Percentiles rank a stretch among this genome's conserved stretches.
phyloP scores from a whole-genome alignment of 2,888 invertebrate genomes.

The Lepas anatifera region DNA sequence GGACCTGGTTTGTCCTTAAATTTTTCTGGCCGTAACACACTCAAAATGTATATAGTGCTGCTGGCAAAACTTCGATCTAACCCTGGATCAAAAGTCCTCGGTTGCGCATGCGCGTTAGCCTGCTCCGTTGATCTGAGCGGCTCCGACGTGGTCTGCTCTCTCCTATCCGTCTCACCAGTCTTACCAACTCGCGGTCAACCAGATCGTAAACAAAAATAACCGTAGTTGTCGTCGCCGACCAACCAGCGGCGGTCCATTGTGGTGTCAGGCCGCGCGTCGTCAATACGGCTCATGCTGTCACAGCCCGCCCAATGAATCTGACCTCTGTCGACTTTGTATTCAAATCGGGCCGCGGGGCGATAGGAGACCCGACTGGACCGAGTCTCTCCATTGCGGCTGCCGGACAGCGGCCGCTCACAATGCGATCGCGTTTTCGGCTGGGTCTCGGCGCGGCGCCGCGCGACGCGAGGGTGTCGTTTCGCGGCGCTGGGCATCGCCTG shows the following conservation, averaged over 20 bases:
- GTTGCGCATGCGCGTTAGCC: too few species aligned
- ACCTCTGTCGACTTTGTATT: slow-evolving; percentile 9
- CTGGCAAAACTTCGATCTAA: too few species aligned
- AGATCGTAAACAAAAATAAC: slow-evolving; percentile 10
- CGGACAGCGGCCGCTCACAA: neutral
- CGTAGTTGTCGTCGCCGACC: neutral
- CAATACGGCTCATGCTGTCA: slow-evolving; percentile 7
- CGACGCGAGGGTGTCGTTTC: too few species aligned
- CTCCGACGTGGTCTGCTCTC: too few species aligned
- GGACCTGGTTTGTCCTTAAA: too few species aligned
- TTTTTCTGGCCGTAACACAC: too few species aligned
- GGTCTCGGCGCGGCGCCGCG: neutral
- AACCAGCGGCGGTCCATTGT: neutral
- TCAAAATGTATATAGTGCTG: too few species aligned
- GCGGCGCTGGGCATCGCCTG: too few species aligned
- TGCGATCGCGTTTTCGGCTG: neutral
- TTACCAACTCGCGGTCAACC: neutral
- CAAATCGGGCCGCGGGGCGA: neutral
- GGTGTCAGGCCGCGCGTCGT: slow-evolving; percentile 1
- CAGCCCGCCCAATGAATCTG: neutral
- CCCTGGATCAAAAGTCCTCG: too few species aligned
- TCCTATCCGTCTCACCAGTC: too few species aligned
- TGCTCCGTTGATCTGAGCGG: too few species aligned
- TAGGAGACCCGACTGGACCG: neutral
- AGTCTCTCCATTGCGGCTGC: too few species aligned